A percentile compares a stretch with the other conserved stretches of the same genome.
These are phyloP conservation scores for Operophtera brumata DNA, from an alignment of 2,888 invertebrate species.

Conservation along the genomic window DNA sequence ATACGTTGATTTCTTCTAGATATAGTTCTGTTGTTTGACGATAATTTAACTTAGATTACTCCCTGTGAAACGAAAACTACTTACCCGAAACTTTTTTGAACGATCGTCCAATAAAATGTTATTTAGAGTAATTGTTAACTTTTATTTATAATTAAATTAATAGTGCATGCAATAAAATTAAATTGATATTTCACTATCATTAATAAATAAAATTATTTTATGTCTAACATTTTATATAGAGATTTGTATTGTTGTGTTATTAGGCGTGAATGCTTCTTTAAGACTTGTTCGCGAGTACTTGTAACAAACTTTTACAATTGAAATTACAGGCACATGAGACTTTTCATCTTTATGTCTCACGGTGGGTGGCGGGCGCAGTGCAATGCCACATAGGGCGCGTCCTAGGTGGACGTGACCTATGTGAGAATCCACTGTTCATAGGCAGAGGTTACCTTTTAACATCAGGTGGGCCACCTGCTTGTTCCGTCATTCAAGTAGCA, in stretches of 20 bases:
- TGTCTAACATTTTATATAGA: conserved; percentile 62
- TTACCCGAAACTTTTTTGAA: conserved; percentile 29
- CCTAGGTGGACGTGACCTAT: too few relatives aligned
- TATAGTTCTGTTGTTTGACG: conserved; percentile 61
- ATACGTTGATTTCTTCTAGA: conserved; percentile 77
- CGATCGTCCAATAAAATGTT: conserved; percentile 68
- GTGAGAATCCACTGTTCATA: too few relatives aligned
- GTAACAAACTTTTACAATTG: not conserved
- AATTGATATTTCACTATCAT: conserved; percentile 71
- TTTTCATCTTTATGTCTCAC: too few relatives aligned
- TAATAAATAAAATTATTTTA: conserved; percentile 47
- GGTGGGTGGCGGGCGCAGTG: too few relatives aligned
- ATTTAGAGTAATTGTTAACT: conserved; percentile 69
- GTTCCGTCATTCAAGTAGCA: too few relatives aligned
- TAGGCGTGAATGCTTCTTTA: conserved; percentile 21
- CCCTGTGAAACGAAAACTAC: conserved; percentile 47
- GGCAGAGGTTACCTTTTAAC: too few relatives aligned
- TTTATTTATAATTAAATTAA: conserved; percentile 54
- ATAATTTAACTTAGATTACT: conserved; percentile 38
- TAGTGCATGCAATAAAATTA: conserved; percentile 73
- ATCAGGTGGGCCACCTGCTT: too few relatives aligned
- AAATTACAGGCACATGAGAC: not conserved
- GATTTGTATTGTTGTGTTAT: conserved; percentile 59
- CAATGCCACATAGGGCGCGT: too few relatives aligned
- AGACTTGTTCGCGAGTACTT: conserved; percentile 6